phyloP scores from a whole-genome alignment of 2,888 invertebrate genomes.

The Odontomyia ornata region DNA sequence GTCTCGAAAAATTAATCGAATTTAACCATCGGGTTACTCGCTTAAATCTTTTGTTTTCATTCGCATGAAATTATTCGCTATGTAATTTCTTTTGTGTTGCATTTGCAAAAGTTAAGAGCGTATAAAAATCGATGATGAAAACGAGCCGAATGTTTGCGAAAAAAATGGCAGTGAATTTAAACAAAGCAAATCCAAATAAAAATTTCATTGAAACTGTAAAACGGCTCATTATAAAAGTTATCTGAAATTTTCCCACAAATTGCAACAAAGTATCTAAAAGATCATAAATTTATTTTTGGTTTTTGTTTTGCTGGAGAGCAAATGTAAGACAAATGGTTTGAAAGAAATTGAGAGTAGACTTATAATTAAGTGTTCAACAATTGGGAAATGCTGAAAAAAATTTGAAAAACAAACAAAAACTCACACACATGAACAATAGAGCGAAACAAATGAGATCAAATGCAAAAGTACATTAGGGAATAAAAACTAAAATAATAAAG shows the following conservation, averaged over 20 bases:
- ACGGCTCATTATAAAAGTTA: too few species aligned
- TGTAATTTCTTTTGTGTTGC: too few species aligned
- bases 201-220: background rate
- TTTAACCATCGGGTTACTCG: slow-evolving; percentile 40
- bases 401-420: background rate
- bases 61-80: too few species aligned
- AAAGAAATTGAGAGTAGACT: background rate
- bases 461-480: background rate
- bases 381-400: background rate
- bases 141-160: background rate
- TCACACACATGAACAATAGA: too few species aligned
- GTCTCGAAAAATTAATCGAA: too few species aligned
- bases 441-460: background rate
- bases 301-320: background rate
- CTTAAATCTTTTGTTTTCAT: slow-evolving; percentile 48
- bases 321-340: background rate
- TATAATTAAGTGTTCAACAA: too few species aligned
- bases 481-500: background rate
- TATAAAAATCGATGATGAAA: background rate
- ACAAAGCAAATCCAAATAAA: background rate
- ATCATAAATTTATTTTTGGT: too few species aligned
- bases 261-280: too few species aligned
- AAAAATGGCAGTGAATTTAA: too few species aligned
- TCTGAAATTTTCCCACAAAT: too few species aligned
- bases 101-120: too few species aligned